Base-by-base conservation (phyloP, 2,888 invertebrate genomes). In the Phorcus lineatus region DNA sequence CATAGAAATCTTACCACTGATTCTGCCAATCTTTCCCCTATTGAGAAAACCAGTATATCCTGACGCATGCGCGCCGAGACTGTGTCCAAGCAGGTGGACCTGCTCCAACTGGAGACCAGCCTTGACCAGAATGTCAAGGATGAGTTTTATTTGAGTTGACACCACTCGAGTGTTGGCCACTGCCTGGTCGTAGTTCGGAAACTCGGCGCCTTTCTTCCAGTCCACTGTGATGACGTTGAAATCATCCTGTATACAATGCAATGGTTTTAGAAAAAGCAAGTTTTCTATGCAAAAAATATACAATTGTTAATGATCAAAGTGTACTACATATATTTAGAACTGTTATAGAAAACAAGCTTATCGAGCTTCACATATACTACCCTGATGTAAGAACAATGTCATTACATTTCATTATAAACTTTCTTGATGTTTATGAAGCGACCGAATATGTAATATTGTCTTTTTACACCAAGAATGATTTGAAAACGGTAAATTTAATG, bases 161-260 rank as follows among this genome's bases (percentile, higher is more conserved):
- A 98, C 96, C 17, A 98, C 94, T 77, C 98, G 94, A 24, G 97
- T 97, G 91, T 98, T 98, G 0, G 97, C 97, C 1, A 97, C 97
- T 0, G 98, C 98, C 93, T 98, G 97, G 0, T 96, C 96, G 91
- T 98, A 98, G 77, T 88, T 79, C 0, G 88, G 87, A 13, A 86
- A 81, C 6, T 80, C 74, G 7, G 89, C 89, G 1, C 90, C 90
- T 16, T 87, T 85, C 0, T 88, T 86, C 91, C 91, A 91, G 0
- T 82, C 84, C 3, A 90, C 89, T 11, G 87, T 77, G 9, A 91
- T 80, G 0, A 91, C 88, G 78, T 90, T 90, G 67, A 85, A 80
- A 52, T 86, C 84, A 19, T 80, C 86, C 90, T 84, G 76, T 3
- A 79, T 57, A 24, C 22, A 62, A 31, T 47, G 67, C 36, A n/a